Percentiles rank a stretch among this genome's conserved stretches.
These are phyloP conservation scores for Pagetopsis macropterus DNA, from an alignment of 2,797 vertebrate species.

Conservation along the genomic window DNA sequence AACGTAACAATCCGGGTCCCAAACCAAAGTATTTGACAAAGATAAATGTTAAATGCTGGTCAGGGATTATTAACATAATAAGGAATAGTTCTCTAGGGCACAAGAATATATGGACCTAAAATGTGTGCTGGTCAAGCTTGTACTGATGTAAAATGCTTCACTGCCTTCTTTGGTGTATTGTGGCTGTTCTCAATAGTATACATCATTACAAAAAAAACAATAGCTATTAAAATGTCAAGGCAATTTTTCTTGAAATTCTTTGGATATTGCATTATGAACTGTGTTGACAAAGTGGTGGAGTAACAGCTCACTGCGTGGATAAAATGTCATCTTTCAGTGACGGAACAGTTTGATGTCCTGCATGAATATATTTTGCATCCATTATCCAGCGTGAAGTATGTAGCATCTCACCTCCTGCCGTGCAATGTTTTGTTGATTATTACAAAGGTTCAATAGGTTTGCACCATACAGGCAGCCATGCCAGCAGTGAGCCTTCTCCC, in stretches of 20 bases:
- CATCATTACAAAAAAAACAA: not conserved
- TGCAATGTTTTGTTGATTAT: constrained; percentile 57
- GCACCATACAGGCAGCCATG: constrained; percentile 25
- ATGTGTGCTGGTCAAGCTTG: not conserved
- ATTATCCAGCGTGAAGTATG: constrained; percentile 54
- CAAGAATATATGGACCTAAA: not conserved
- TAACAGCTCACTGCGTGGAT: too few relatives aligned
- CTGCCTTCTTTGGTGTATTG: not conserved
- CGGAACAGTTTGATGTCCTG: constrained; percentile 58
- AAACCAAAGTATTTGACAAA: not conserved
- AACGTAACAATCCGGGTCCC: not conserved
- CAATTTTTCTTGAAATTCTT: not conserved
- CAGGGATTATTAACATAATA: not conserved
- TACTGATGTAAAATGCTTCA: not conserved
- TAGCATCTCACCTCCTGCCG: constrained; percentile 57
- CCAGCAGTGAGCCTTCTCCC: constrained; percentile 29
- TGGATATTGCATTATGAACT: not conserved
- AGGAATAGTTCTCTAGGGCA: not conserved
- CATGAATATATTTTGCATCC: constrained; percentile 55
- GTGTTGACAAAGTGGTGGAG: not conserved
- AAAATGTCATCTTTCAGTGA: constrained; percentile 39
- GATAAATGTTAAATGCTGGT: not conserved
- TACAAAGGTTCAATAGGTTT: constrained; percentile 58
- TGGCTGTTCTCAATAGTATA: not conserved
- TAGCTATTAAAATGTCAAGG: not conserved